Evolutionary conservation across 1,140 invertebrate species (phyloP).

Genomic region (Nasonia giraulti): DNA sequence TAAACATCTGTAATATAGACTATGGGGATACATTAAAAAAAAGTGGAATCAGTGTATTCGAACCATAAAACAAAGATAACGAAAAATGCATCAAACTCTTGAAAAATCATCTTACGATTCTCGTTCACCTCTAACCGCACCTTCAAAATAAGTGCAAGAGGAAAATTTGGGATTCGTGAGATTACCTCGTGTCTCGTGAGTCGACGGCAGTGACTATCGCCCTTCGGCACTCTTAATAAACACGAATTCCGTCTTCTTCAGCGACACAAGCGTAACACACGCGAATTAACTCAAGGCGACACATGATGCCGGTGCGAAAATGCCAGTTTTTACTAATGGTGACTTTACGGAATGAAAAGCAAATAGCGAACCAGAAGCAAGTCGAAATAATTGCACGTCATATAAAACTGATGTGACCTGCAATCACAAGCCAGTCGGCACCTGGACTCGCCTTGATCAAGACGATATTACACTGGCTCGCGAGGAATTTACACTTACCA

Average conservation of each 20-base stretch:
- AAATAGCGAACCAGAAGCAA: neutral
- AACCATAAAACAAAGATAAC: too few species aligned
- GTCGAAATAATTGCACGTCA: neutral
- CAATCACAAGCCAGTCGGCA: conserved; percentile 1
- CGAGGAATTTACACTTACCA: neutral
- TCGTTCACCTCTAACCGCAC: too few species aligned
- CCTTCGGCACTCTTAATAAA: neutral
- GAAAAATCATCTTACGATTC: too few species aligned
- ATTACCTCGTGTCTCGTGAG: neutral
- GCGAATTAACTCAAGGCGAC: neutral
- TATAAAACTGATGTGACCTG: conserved; percentile 29
- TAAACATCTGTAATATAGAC: too few species aligned
- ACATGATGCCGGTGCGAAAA: neutral
- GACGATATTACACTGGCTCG: neutral
- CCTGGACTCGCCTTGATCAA: neutral
- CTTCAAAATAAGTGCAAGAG: neutral
- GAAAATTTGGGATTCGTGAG: neutral
- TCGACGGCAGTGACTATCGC: neutral
- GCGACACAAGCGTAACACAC: neutral
- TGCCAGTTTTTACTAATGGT: neutral
- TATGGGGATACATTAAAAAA: too few species aligned
- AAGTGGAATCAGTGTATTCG: too few species aligned
- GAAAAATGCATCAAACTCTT: too few species aligned
- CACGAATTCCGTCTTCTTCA: neutral
- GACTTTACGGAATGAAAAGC: neutral